Conservation (phyloP, 2,797 vertebrate genomes). For the Poecilia gillii region DNA sequence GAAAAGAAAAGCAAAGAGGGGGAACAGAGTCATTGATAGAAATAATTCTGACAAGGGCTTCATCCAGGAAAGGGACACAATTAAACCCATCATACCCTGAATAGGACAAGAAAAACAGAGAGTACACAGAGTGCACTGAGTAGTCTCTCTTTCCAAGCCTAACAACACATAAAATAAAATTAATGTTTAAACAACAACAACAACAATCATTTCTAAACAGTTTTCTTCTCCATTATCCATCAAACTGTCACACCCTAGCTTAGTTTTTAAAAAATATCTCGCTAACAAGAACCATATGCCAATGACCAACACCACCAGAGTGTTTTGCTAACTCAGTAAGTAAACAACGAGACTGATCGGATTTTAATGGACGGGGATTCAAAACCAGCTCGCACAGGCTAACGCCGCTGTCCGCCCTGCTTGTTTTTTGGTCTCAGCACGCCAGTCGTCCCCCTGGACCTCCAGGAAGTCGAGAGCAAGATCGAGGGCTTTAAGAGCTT, state of each 20-base stretch:
- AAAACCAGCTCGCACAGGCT: conserved; percentile 1
- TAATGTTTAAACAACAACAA: background rate
- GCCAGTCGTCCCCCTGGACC: conserved; percentile 84
- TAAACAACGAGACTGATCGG: background rate
- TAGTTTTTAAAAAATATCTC: background rate
- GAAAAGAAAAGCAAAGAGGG: background rate
- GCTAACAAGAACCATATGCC: conserved; percentile 1
- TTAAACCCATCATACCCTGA: background rate
- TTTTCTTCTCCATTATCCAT: background rate
- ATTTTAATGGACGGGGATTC: background rate
- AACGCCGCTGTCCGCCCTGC: background rate
- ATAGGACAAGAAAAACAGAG: background rate
- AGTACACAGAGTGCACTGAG: background rate
- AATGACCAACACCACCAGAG: background rate
- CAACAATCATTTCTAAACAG: background rate
- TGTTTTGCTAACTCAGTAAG: background rate
- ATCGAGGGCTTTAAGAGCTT: conserved; percentile 94
- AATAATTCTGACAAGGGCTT: background rate
- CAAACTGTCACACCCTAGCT: background rate
- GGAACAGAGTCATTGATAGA: background rate
- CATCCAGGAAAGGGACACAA: background rate
- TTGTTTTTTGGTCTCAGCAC: conserved; percentile 81
- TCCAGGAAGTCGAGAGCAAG: conserved; percentile 93
- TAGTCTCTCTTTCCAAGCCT: background rate
- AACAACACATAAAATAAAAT: background rate